Conservation (phyloP, 2,113 vertebrate species). For the Microtus pennsylvanicus region DNA sequence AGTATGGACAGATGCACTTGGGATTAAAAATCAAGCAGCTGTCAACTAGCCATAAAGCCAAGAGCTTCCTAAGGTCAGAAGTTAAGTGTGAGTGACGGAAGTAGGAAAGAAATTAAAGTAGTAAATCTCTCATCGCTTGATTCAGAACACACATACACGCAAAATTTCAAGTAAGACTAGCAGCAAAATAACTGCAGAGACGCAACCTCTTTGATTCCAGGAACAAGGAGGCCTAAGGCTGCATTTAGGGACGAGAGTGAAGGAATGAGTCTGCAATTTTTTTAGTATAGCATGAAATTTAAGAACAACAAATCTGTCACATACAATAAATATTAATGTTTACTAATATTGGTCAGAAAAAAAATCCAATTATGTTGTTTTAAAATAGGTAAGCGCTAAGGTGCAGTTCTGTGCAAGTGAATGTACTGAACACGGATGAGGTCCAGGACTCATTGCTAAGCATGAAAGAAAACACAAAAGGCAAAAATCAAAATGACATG, state of each 20-base stretch:
- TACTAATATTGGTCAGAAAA: background rate
- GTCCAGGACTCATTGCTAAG: background rate
- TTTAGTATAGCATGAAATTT: background rate
- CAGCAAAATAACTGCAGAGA: background rate
- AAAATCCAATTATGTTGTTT: background rate
- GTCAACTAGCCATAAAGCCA: background rate
- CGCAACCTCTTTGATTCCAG: background rate
- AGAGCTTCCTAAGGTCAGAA: background rate
- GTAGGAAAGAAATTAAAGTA: background rate
- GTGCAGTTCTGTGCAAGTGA: no score
- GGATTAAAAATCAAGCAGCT: background rate
- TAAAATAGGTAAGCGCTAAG: background rate
- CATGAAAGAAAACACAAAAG: background rate
- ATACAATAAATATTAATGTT: background rate
- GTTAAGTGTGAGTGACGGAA: background rate
- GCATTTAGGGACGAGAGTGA: background rate
- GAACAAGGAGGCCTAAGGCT: background rate
- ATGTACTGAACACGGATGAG: background rate
- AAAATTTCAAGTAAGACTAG: background rate
- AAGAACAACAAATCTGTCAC: background rate
- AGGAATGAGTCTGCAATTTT: background rate
- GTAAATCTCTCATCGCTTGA: background rate
- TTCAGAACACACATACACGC: background rate
- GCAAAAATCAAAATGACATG: background rate
- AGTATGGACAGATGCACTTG: fast-evolving